Conservation (phyloP, 2,797 vertebrate genomes). For the Rhodeus uyekii region DNA sequence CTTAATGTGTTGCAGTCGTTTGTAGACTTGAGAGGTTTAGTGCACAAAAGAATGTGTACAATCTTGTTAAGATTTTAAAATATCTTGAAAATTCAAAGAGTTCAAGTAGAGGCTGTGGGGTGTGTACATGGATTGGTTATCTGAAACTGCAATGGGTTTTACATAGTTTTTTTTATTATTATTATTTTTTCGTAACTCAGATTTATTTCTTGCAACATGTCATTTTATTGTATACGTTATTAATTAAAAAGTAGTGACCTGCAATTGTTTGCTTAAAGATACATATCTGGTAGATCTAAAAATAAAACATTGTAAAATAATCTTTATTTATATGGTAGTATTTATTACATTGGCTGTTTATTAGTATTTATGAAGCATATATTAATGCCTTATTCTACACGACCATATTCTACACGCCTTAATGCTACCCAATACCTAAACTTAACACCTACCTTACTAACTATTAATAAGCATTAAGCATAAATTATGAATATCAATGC, state of each 20-base stretch:
- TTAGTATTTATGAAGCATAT: no score
- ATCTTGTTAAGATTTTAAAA: slow-evolving; percentile 1
- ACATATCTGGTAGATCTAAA: background rate
- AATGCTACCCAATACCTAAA: no score
- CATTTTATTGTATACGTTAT: no score
- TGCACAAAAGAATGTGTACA: background rate
- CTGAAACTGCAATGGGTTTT: rapidly evolving
- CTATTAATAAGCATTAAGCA: no score
- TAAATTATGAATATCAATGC: no score
- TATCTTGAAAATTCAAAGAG: background rate
- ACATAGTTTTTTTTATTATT: background rate
- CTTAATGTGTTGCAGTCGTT: background rate
- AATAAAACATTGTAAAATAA: no score
- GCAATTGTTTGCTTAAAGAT: background rate
- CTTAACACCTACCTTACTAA: no score
- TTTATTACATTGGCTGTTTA: no score
- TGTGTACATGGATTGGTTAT: background rate
- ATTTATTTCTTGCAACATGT: background rate
- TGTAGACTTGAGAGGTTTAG: slow-evolving; percentile 12
- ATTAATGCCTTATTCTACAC: no score
- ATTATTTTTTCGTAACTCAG: background rate
- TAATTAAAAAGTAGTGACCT: background rate
- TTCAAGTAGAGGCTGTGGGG: background rate
- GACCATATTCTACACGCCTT: no score
- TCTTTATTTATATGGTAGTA: no score